Evolutionary conservation across 2,797 vertebrate species (phyloP).

Genomic region (Crenichthys baileyi): DNA sequence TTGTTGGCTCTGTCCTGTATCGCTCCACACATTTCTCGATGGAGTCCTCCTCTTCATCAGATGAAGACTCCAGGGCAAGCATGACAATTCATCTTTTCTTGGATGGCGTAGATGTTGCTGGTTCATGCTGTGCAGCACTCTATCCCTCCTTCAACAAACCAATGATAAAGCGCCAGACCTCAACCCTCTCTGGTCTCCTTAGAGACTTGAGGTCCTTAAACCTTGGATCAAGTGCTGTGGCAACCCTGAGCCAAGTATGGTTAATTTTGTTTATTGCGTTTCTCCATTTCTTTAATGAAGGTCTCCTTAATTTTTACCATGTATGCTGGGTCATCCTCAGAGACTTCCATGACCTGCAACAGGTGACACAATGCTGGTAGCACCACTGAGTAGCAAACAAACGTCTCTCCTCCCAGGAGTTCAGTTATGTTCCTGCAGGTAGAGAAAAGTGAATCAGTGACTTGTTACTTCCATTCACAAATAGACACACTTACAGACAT

Average conservation of each 20-base stretch:
- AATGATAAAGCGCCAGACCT: neutral
- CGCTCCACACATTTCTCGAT: too few species aligned
- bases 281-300: slow-evolving; percentile 22
- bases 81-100: too few species aligned
- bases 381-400: neutral
- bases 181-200: neutral
- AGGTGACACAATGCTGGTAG: neutral
- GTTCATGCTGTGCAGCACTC: neutral
- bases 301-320: slow-evolving; percentile 21
- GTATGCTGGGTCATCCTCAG: slow-evolving; percentile 25
- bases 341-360: slow-evolving; percentile 15
- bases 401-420: neutral
- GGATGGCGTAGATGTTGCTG: too few species aligned
- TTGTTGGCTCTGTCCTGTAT: too few species aligned
- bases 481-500: too few species aligned
- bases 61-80: too few species aligned
- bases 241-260: slow-evolving; percentile 29
- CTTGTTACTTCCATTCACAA: too few species aligned
- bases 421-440: neutral
- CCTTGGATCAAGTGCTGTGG: slow-evolving; percentile 16
- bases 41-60: too few species aligned
- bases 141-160: neutral
- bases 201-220: neutral
- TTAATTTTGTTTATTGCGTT: slow-evolving; percentile 16
- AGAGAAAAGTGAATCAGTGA: too few species aligned